Conservation (phyloP, 2,113 vertebrate genomes). For the Atrichornis clamosus region DNA sequence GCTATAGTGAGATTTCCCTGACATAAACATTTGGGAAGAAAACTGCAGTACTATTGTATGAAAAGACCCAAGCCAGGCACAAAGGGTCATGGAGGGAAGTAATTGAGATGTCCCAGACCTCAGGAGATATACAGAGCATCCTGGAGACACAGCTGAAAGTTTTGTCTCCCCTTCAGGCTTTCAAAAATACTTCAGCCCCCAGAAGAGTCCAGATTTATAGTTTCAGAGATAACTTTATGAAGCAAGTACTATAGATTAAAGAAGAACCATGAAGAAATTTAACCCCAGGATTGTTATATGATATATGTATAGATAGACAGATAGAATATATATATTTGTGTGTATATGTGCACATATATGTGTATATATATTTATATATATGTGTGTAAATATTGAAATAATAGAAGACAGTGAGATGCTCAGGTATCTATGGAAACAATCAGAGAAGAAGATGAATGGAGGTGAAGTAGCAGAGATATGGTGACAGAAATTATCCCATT, state of each 20-base stretch:
- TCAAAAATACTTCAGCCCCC: not conserved
- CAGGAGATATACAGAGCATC: not conserved
- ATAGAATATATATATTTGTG: no score
- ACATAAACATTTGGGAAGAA: not conserved
- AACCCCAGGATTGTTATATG: not conserved
- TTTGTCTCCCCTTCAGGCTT: not conserved
- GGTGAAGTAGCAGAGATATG: not conserved
- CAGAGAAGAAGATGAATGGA: not conserved
- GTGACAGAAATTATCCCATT: not conserved
- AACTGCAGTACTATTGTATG: not conserved
- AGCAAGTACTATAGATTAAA: not conserved
- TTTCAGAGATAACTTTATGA: not conserved
- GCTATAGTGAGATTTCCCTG: not conserved
- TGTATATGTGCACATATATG: not conserved
- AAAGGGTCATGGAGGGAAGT: not conserved
- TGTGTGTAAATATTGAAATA: not conserved
- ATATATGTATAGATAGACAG: no score
- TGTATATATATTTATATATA: not conserved
- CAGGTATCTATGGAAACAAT: not conserved
- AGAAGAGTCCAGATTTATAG: not conserved
- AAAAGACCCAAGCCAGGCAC: not conserved
- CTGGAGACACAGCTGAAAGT: not conserved
- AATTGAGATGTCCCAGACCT: not conserved
- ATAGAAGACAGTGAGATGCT: not conserved
- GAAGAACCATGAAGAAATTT: not conserved